A percentile compares a stretch with the other conserved stretches of the same genome.
Conservation (phyloP, 2,888 invertebrate genomes). For the Protula sp. region DNA sequence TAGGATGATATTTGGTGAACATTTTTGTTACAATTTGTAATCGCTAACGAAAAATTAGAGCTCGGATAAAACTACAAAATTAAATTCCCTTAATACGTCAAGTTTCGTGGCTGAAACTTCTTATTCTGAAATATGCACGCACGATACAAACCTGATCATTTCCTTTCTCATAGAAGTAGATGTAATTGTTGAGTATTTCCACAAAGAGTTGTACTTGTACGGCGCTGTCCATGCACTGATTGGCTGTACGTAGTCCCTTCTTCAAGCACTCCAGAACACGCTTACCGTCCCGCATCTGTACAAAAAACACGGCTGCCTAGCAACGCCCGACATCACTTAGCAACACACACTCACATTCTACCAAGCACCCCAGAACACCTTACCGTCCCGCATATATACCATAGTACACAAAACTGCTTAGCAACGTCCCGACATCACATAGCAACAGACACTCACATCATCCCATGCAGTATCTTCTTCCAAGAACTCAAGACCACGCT, state of each 20-base stretch:
- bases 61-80: no score
- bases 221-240: slow-evolving; percentile 94
- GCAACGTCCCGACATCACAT: neutral
- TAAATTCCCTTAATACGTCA: no score
- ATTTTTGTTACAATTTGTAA: no score
- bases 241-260: slow-evolving; percentile 89
- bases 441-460: neutral
- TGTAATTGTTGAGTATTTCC: slow-evolving; percentile 87
- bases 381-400: slow-evolving; percentile 75
- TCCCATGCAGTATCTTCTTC: slow-evolving; percentile 1
- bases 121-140: no score
- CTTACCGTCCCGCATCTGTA: slow-evolving; percentile 78
- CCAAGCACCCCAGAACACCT: slow-evolving; percentile 84
- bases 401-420: neutral
- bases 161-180: slow-evolving; percentile 86
- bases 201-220: slow-evolving; percentile 95
- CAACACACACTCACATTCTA: neutral
- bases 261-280: slow-evolving; percentile 91
- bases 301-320: neutral
- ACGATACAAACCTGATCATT: slow-evolving; percentile 70
- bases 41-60: no score
- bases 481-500: slow-evolving; percentile 86
- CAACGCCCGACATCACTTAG: neutral
- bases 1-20: no score
- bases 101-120: no score